These are phyloP conservation scores for Sylvia atricapilla DNA, from an alignment of 2,113 vertebrate species.

Conservation along the genomic window DNA sequence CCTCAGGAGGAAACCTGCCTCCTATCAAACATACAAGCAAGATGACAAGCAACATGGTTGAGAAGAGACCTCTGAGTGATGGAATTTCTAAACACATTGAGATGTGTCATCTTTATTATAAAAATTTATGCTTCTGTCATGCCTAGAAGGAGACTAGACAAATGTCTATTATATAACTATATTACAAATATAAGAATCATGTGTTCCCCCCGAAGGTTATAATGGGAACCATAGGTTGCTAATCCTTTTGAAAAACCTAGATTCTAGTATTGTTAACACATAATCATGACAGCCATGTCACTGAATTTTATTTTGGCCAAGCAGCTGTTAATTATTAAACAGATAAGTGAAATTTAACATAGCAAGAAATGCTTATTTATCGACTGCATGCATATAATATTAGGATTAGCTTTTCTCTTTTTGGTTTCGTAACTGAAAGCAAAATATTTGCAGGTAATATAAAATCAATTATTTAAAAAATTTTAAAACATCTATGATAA, in stretches of 20 bases:
- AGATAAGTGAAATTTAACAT: neutral
- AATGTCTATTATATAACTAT: neutral
- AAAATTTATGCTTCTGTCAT: neutral
- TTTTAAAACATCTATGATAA: neutral
- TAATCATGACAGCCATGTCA: neutral
- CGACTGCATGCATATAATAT: neutral
- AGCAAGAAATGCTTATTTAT: conserved; percentile 4
- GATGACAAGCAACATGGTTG: neutral
- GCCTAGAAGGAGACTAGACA: neutral
- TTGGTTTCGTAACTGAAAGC: conserved; percentile 49
- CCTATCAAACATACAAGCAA: neutral
- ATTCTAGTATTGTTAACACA: neutral
- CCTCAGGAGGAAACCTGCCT: neutral
- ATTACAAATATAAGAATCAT: neutral
- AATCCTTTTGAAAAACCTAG: neutral
- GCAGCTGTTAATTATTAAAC: neutral
- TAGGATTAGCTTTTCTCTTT: neutral
- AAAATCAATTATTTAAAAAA: conserved; percentile 26
- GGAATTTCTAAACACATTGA: neutral
- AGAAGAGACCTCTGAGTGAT: neutral
- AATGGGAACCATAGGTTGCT: neutral
- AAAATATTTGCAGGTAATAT: neutral
- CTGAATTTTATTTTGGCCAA: neutral
- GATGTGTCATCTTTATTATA: neutral
- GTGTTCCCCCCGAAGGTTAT: neutral